These are phyloP conservation scores for Gadopsis marmoratus DNA, from an alignment of 2,797 vertebrate species.

Conservation along the genomic window DNA sequence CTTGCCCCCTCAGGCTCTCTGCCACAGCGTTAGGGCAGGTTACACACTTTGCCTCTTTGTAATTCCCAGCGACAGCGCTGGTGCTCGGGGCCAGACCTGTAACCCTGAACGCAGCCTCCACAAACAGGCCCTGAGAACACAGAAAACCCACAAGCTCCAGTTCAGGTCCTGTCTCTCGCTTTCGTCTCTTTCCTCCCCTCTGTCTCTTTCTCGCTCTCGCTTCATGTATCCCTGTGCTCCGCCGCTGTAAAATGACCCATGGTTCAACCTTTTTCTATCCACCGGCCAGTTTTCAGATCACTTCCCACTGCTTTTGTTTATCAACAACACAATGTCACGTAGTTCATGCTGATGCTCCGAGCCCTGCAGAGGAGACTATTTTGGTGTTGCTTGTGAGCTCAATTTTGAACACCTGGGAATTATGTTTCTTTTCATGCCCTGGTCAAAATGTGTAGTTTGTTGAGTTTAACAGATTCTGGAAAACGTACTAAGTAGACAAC, in stretches of 20 bases:
- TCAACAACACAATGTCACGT: constrained; percentile 38
- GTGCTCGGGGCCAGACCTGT: constrained; percentile 71
- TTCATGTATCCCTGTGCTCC: background rate
- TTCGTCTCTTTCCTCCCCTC: constrained; percentile 9
- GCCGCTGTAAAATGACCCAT: constrained; percentile 44
- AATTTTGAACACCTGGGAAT: constrained; percentile 4
- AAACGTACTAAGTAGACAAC: background rate
- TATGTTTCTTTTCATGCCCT: background rate
- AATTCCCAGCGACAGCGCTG: constrained; percentile 79
- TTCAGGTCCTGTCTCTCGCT: constrained; percentile 41
- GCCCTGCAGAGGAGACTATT: constrained; percentile 6
- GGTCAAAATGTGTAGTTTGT: background rate
- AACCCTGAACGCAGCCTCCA: constrained; percentile 69
- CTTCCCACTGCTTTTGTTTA: constrained; percentile 47
- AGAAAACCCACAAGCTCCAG: constrained; percentile 53
- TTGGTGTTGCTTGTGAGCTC: background rate
- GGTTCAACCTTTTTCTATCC: constrained; percentile 52
- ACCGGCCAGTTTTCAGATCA: constrained; percentile 48
- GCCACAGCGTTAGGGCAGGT: constrained; percentile 68
- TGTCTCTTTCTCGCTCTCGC: background rate
- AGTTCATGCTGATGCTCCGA: background rate
- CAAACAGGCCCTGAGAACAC: constrained; percentile 64
- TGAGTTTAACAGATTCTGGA: background rate
- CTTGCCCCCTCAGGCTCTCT: constrained; percentile 53
- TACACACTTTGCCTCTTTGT: constrained; percentile 73